A percentile compares a stretch with the other conserved stretches of the same genome.
phyloP scores from a whole-genome alignment of 1,140 invertebrate species.

The Trigoniulus corallinus region DNA sequence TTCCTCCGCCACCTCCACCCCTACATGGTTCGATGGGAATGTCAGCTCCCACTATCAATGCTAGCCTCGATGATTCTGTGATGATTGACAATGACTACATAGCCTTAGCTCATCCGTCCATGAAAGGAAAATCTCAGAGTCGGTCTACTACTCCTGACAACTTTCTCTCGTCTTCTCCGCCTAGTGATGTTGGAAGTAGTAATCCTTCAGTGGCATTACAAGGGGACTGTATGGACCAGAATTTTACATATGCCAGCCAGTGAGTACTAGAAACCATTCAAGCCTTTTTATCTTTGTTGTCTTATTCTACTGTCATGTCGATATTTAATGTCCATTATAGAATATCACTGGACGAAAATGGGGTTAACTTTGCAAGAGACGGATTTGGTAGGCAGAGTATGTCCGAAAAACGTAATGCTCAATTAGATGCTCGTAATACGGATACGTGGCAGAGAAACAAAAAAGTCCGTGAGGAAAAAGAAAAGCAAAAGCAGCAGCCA shows the following conservation, averaged over 20 bases:
- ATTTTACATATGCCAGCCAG: slow-evolving; percentile 58
- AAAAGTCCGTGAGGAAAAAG: slow-evolving; percentile 38
- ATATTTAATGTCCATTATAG: slow-evolving; percentile 19
- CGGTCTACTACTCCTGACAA: neutral
- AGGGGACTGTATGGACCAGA: too few species aligned
- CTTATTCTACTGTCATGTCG: neutral
- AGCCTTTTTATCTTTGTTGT: slow-evolving; percentile 4
- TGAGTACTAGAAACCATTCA: slow-evolving; percentile 21
- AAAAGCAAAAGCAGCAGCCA: slow-evolving; percentile 14
- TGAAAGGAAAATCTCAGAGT: neutral
- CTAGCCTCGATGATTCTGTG: neutral
- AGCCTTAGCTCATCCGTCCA: neutral
- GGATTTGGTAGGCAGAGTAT: slow-evolving; percentile 89
- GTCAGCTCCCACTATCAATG: neutral
- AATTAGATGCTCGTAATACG: slow-evolving; percentile 80
- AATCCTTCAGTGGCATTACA: too few species aligned
- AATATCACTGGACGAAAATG: slow-evolving; percentile 52
- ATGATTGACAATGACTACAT: neutral
- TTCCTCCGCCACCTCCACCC: neutral
- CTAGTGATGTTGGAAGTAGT: too few species aligned
- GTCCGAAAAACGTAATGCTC: slow-evolving; percentile 90
- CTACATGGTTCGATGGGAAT: neutral
- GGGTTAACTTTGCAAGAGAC: slow-evolving; percentile 60
- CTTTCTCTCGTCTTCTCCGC: too few species aligned
- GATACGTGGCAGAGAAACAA: slow-evolving; percentile 91